Percentiles rank a stretch among this genome's conserved stretches.
Evolutionary conservation across 1,140 invertebrate species (phyloP).

Genomic region (Anastatus disparis): DNA sequence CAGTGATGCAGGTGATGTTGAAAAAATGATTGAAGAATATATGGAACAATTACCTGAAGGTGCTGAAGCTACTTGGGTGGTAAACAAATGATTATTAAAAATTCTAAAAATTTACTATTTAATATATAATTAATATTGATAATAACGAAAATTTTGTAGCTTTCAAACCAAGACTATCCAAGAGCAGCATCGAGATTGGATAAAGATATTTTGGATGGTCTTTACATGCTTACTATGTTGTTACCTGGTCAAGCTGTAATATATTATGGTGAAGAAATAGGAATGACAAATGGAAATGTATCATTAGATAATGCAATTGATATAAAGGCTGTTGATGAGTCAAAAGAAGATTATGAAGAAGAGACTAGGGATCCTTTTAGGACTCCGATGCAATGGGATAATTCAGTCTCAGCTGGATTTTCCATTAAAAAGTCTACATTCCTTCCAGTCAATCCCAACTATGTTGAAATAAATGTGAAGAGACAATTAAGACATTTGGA

Average conservation of each 20-base stretch:
- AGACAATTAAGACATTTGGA: conserved; percentile 56
- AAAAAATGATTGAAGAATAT: conserved; percentile 63
- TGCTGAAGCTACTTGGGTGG: conserved; percentile 65
- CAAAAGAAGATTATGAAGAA: conserved; percentile 65
- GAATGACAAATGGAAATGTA: conserved; percentile 74
- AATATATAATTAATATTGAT: conserved; percentile 10
- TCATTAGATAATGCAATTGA: conserved; percentile 69
- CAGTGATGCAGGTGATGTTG: conserved; percentile 64
- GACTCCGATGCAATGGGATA: conserved; percentile 83
- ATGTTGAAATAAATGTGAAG: conserved; percentile 66
- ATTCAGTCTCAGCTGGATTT: conserved; percentile 71
- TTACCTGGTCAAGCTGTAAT: conserved; percentile 80
- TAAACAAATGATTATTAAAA: conserved; percentile 47
- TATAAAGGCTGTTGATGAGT: conserved; percentile 69
- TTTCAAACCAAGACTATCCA: conserved; percentile 74
- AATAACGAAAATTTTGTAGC: conserved; percentile 56
- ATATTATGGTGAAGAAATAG: conserved; percentile 82
- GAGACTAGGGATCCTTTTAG: conserved; percentile 75
- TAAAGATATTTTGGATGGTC: conserved; percentile 71
- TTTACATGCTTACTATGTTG: conserved; percentile 78
- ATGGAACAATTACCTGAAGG: conserved; percentile 63
- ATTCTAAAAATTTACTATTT: conserved; percentile 6
- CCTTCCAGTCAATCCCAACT: conserved; percentile 74
- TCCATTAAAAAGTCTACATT: conserved; percentile 72
- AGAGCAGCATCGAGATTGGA: conserved; percentile 73